Base-by-base conservation (phyloP, 2,797 vertebrate genomes). In the Prunella strophiata region DNA sequence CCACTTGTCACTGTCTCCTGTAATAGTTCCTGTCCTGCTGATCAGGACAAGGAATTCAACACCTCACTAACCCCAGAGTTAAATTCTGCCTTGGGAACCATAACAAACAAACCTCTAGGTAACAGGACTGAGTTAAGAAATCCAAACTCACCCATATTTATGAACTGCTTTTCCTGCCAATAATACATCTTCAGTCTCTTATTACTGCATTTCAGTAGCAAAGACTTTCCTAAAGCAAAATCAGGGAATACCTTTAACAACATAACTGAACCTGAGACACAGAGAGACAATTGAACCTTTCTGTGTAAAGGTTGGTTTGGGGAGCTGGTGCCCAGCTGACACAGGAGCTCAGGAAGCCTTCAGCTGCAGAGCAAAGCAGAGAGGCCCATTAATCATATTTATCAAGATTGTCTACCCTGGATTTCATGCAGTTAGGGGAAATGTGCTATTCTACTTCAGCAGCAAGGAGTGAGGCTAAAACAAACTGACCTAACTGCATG, bases 351-450 rank as follows among this genome's bases (percentile, higher is more conserved):
- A 90, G 38, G 80, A 94, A 95, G 77, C 48, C 77, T 94, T 88
- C 83, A 88, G 88, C 89, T 91, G 79, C 94, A 94, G 52, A 82
- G 77, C 52, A 91, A 95, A 88, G 50, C 70, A 89, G 9, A 91
- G 89, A 48, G 38, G 61, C 42, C 43, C 94, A 94, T 96, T 95
- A 95, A 97, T 97, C 96, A 94, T 89, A 96, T 93, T 96, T 95
- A 96, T 91, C 95, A 94, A 80, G 91, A 96, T 9, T 91, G 93
- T 80, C 95, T 83, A 43, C 36, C 57, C 59, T 34, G 54, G 67
- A 81, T 91, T 96, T 94, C 91, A 74, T 40, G 91, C 74, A 91
- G 90, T 48, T 47, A 72, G 50, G 86, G 71, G 61, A 94, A 94
- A 93, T 94, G 91, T 83, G 96, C 94, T 96, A 85, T 87, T 94